A percentile compares a stretch with the other conserved stretches of the same genome.
phyloP scores from a whole-genome alignment of 2,888 invertebrate species.

The Criorhina ranunculi region DNA sequence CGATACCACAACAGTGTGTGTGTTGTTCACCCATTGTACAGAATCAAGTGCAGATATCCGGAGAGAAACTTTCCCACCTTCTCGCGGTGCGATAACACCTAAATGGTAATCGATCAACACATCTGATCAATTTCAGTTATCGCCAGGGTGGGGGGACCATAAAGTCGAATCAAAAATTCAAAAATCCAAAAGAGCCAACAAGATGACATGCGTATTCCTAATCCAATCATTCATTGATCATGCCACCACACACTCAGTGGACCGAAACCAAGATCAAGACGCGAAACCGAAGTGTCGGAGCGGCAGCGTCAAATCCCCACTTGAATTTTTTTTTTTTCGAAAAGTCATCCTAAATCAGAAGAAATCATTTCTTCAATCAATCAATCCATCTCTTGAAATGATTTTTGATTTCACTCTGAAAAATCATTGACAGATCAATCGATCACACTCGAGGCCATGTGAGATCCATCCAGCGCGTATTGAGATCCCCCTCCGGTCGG shows the following conservation, averaged over 20 bases:
- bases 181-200: conserved; percentile 10
- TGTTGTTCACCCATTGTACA: conserved; percentile 8
- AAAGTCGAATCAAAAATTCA: conserved; percentile 29
- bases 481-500: conserved; percentile 28
- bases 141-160: not conserved
- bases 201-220: conserved; percentile 70
- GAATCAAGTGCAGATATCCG: conserved; percentile 57
- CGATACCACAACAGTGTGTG: not conserved
- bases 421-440: conserved; percentile 77
- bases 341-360: conserved; percentile 71
- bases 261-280: not conserved
- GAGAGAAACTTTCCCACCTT: conserved; percentile 58
- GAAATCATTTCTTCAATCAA: conserved; percentile 76
- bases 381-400: conserved; percentile 73
- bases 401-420: conserved; percentile 71
- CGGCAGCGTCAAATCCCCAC: conserved; percentile 64
- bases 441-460: conserved; percentile 75
- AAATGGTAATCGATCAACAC: conserved; percentile 58
- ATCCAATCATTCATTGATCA: conserved; percentile 58
- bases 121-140: conserved; percentile 59
- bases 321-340: conserved; percentile 52
- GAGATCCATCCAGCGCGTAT: conserved; percentile 40
- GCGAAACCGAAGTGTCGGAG: conserved; percentile 53
- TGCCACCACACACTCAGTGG: conserved; percentile 9
- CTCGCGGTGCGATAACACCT: conserved; percentile 5